These are phyloP conservation scores for Zaprionus bogoriensis DNA, from an alignment of 2,888 invertebrate genomes.

Conservation along the genomic window DNA sequence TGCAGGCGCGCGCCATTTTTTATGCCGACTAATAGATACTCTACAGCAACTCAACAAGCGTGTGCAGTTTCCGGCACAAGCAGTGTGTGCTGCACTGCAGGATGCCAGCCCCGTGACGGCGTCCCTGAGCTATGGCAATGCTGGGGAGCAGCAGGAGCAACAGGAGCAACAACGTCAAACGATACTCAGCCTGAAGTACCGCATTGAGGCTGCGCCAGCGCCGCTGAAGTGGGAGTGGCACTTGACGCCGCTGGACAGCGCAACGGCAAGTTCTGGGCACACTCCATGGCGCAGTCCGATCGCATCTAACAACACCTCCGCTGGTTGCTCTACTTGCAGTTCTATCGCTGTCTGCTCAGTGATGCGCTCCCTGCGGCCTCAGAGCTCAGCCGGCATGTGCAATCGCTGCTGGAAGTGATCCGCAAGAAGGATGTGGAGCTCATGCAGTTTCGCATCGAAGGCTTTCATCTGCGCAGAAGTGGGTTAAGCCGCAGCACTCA, in stretches of 20 bases:
- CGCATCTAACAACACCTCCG: no score
- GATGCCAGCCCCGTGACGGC: constrained; percentile 30
- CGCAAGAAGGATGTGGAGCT: constrained; percentile 79
- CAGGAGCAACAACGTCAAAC: background rate
- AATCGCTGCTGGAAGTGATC: constrained; percentile 58
- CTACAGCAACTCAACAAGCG: constrained; percentile 74
- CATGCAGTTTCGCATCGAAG: constrained; percentile 76
- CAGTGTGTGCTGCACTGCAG: constrained; percentile 53
- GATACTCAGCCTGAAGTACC: constrained; percentile 68
- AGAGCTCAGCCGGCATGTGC: constrained; percentile 52
- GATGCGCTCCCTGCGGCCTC: constrained; percentile 55
- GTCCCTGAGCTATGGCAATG: background rate
- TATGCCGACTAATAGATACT: background rate
- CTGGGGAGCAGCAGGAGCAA: background rate
- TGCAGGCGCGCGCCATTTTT: background rate
- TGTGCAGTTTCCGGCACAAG: constrained; percentile 66
- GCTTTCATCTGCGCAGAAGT: constrained; percentile 73
- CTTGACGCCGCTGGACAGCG: constrained; percentile 14
- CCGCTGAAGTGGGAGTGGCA: constrained; percentile 73
- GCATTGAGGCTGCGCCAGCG: constrained; percentile 56
- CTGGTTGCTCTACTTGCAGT: constrained; percentile 57
- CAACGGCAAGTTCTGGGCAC: constrained; percentile 20
- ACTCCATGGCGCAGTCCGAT: no score
- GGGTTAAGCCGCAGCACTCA: no score
- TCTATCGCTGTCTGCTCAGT: constrained; percentile 53